Conservation (phyloP, 2,888 invertebrate genomes). For the Drosophila kokeensis region DNA sequence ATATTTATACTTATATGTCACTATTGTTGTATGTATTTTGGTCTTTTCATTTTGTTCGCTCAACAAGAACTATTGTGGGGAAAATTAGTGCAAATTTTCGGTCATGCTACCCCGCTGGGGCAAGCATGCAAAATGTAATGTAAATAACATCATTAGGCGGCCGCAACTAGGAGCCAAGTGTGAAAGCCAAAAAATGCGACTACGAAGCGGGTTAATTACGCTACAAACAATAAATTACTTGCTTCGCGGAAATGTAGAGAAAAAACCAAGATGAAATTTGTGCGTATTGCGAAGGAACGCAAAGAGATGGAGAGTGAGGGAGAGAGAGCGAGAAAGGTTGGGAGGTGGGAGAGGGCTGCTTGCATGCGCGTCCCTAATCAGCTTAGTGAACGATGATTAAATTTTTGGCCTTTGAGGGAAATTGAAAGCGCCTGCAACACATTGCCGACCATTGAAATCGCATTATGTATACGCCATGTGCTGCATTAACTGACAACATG, state of each 20-base stretch:
- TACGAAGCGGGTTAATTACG: constrained; percentile 74
- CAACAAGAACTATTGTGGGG: neutral
- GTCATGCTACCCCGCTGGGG: neutral
- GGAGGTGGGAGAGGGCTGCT: neutral
- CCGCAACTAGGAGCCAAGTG: constrained; percentile 41
- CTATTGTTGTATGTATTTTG: neutral
- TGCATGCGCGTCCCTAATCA: constrained; percentile 71
- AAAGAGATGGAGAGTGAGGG: neutral
- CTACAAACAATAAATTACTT: constrained; percentile 77
- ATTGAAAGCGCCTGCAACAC: constrained; percentile 56
- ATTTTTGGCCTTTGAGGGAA: constrained; percentile 58
- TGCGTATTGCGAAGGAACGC: neutral
- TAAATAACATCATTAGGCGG: constrained; percentile 51
- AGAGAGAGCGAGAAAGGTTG: neutral
- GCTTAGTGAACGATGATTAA: constrained; percentile 75
- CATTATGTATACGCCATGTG: constrained; percentile 73
- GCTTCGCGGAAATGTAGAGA: constrained; percentile 34
- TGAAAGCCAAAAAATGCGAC: constrained; percentile 59
- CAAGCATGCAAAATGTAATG: constrained; percentile 40
- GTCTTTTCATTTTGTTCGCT: neutral
- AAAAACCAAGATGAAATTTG: constrained; percentile 26
- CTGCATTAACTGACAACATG: constrained; percentile 56
- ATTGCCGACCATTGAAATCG: constrained; percentile 50
- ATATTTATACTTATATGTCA: neutral
- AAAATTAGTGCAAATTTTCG: constrained; percentile 3